Evolutionary conservation across 2,888 invertebrate species (phyloP), one percentile per base, ranked within the genome.

Genomic region (Ferrisia virgata): DNA sequence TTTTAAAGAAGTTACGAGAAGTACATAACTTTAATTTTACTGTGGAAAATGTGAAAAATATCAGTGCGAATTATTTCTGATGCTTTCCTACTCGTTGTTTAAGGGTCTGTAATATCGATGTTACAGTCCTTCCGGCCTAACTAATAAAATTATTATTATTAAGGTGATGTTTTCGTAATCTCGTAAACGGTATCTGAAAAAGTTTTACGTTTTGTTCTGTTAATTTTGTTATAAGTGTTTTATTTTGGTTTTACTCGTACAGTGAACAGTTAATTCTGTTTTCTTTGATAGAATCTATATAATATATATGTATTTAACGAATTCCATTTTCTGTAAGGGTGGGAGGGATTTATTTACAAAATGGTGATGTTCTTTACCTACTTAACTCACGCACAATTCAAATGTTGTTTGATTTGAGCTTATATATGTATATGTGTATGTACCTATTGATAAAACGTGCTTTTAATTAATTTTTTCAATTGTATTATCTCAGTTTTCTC

Each of bases 351-450:
- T 22, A n/a, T 18, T 53, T 53, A 8, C 22, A 53, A n/a, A n/a
- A n/a, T 8, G 18, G 53, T n/a, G 43, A 2, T 43, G 43, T 43
- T 43, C n/a, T 53, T 53, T 31, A 69, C 69, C 69, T 69, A 31
- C 15, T 69, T 28, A 64, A 64, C 28, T 76, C 1, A 76, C 72
- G 72, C 72, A 76, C 72, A 76, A 76, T 76, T 76, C 72, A 76
- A 76, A 76, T 76, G 72, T 76, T 36, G 72, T 76, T 76, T 76
- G 72, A 76, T 36, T 76, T 76, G 72, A 76, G 72, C 72, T 76
- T 76, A 76, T 58, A 25, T n/a, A 6, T 53, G 53, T 53, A 36
- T 8, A 6, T 36, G 8, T 36, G n/a, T n/a, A n/a, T n/a, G n/a
- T n/a, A n/a, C 18, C 4, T 58, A 18, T 76, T 18, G 15, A 76